phyloP scores from a whole-genome alignment of 1,140 invertebrate species.

The Argopecten irradians region DNA sequence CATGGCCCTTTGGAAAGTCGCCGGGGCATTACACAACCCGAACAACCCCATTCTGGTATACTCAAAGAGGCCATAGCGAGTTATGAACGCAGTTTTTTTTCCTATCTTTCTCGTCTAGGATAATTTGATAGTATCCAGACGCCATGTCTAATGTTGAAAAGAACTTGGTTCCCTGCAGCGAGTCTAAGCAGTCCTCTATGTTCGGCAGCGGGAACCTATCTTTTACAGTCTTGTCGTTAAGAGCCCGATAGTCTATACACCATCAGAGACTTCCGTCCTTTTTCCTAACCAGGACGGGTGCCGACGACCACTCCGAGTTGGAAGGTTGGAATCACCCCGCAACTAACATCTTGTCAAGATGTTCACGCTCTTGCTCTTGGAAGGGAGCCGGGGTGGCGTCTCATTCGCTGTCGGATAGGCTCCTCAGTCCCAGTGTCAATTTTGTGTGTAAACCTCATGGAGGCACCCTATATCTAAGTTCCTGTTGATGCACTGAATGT shows the following conservation, averaged over 20 bases:
- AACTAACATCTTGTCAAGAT: slow-evolving; percentile 48
- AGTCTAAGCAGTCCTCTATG: slow-evolving; percentile 48
- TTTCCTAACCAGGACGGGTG: slow-evolving; percentile 75
- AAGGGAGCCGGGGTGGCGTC: slow-evolving; percentile 43
- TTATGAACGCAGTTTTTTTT: slow-evolving; percentile 51
- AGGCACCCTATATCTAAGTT: slow-evolving; percentile 53
- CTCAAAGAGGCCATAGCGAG: slow-evolving; percentile 50
- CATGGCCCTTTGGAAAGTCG: slow-evolving; percentile 92
- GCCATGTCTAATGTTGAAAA: slow-evolving; percentile 43
- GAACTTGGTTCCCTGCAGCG: slow-evolving; percentile 8
- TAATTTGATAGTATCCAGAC: slow-evolving; percentile 40
- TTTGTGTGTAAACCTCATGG: slow-evolving; percentile 33
- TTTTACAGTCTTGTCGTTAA: slow-evolving; percentile 29
- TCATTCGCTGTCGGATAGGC: slow-evolving; percentile 31
- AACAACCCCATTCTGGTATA: slow-evolving; percentile 46
- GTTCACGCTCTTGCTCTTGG: slow-evolving; percentile 39
- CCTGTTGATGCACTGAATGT: slow-evolving; percentile 53
- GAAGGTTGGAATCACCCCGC: slow-evolving; percentile 45
- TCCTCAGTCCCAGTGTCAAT: slow-evolving; percentile 50
- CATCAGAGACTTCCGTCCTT: slow-evolving; percentile 76
- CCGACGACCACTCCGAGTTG: slow-evolving; percentile 43
- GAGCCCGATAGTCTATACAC: slow-evolving; percentile 62
- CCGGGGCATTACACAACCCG: slow-evolving; percentile 55
- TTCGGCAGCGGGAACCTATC: slow-evolving; percentile 43
- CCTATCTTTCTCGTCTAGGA: slow-evolving; percentile 16